These are phyloP conservation scores for Drosophila saltans DNA, from an alignment of 1,140 invertebrate genomes.

Conservation along the genomic window DNA sequence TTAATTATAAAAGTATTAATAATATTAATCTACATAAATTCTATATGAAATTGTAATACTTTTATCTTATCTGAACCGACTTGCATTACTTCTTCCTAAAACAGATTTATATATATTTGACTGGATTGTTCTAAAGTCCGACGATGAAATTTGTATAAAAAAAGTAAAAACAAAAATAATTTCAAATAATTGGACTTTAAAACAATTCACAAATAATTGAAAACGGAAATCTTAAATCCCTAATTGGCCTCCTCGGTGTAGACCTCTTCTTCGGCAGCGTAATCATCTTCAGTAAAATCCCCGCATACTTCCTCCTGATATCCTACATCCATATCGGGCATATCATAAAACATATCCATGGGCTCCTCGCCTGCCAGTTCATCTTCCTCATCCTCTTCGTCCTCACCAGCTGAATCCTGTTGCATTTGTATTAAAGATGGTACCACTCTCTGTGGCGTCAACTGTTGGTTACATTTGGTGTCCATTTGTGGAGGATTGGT, in stretches of 20 bases:
- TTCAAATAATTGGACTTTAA: neutral
- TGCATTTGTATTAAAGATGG: conserved; percentile 70
- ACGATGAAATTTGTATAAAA: neutral
- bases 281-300: conserved; percentile 55
- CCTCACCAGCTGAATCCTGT: conserved; percentile 67
- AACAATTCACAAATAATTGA: neutral
- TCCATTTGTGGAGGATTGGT: neutral
- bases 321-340: conserved; percentile 69
- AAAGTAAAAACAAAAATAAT: neutral
- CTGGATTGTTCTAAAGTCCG: neutral
- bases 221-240: neutral
- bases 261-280: conserved; percentile 72
- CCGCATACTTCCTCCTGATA: conserved; percentile 73
- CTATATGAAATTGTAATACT: neutral
- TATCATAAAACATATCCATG: conserved; percentile 59
- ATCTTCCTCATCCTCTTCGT: conserved; percentile 49
- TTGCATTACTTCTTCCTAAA: neutral
- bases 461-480: conserved; percentile 50
- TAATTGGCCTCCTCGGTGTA: conserved; percentile 59
- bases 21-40: neutral
- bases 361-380: conserved; percentile 24
- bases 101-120: neutral
- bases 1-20: neutral
- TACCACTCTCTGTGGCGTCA: conserved; percentile 63
- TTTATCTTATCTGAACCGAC: neutral